Percentiles rank a stretch among this genome's conserved stretches.
These are phyloP conservation scores for Nycticebus coucang DNA, from an alignment of 2,113 vertebrate genomes.

Conservation along the genomic window DNA sequence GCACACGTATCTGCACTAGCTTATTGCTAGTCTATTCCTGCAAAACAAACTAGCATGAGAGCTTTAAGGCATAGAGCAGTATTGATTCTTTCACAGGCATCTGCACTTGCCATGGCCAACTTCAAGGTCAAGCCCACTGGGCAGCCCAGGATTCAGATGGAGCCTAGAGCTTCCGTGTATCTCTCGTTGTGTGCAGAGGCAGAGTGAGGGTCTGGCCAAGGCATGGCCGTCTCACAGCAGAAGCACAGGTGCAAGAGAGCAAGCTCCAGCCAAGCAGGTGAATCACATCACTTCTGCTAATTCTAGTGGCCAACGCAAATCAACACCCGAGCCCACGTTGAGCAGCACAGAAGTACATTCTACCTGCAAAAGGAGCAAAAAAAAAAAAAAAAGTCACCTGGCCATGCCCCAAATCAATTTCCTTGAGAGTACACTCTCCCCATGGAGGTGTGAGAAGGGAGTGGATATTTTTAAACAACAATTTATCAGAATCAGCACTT, in stretches of 20 bases:
- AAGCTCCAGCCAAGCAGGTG: too few relatives aligned
- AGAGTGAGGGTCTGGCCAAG: not conserved
- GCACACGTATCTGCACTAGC: too few relatives aligned
- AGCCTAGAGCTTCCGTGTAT: not conserved
- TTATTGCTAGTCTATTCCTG: not conserved
- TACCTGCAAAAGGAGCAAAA: not conserved
- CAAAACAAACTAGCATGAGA: not conserved
- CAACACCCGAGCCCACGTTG: not conserved
- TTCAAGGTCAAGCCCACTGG: not conserved
- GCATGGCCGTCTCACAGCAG: not conserved
- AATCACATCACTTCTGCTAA: not conserved
- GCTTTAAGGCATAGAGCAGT: too few relatives aligned
- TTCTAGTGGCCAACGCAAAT: not conserved
- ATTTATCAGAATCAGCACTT: not conserved
- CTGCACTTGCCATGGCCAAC: not conserved
- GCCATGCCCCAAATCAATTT: not conserved
- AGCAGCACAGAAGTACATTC: not conserved
- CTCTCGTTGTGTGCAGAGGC: not conserved
- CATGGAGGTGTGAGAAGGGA: not conserved
- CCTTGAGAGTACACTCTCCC: not conserved
- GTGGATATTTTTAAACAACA: not conserved
- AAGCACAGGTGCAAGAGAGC: not conserved
- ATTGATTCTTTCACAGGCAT: not conserved
- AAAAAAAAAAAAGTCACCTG: not conserved
- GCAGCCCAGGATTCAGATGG: not conserved